Conservation (phyloP, 2,113 vertebrate genomes). For the Heterotis niloticus region DNA sequence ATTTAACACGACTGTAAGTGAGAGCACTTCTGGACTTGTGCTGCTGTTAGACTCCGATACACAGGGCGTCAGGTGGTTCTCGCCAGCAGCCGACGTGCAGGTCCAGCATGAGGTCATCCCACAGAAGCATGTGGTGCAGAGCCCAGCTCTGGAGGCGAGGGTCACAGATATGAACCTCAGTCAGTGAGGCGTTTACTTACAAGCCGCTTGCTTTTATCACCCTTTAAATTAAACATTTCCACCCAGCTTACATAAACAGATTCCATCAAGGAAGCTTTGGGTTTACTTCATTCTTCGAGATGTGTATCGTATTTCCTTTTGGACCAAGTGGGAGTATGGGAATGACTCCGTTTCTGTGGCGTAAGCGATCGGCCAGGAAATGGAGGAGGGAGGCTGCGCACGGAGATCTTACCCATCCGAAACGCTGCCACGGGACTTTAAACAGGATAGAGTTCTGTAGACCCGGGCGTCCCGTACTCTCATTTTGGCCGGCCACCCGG, state of each 20-base stretch:
- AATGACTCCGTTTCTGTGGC: conserved; percentile 21
- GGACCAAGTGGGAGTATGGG: conserved; percentile 32
- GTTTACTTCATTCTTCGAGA: conserved; percentile 36
- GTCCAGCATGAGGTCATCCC: no score
- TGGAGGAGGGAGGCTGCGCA: conserved; percentile 49
- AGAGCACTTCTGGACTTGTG: no score
- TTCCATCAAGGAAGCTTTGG: conserved; percentile 41
- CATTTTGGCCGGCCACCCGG: not conserved
- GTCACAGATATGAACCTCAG: no score
- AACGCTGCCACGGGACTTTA: conserved; percentile 48
- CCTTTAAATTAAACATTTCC: not conserved
- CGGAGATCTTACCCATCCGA: conserved; percentile 49
- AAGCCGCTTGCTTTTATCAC: no score
- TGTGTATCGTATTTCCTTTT: conserved; percentile 41
- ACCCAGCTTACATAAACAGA: conserved; percentile 39
- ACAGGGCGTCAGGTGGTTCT: no score
- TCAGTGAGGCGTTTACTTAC: no score
- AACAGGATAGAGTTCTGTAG: conserved; percentile 23
- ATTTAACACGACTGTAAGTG: no score
- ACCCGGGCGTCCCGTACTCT: not conserved
- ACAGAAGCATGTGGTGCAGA: no score
- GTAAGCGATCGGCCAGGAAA: conserved; percentile 27
- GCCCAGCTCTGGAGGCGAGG: no score
- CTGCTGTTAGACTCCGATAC: no score
- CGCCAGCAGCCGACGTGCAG: no score